Conservation (phyloP, 1,140 invertebrate genomes). For the Pseudomyrmex cubaensis region DNA sequence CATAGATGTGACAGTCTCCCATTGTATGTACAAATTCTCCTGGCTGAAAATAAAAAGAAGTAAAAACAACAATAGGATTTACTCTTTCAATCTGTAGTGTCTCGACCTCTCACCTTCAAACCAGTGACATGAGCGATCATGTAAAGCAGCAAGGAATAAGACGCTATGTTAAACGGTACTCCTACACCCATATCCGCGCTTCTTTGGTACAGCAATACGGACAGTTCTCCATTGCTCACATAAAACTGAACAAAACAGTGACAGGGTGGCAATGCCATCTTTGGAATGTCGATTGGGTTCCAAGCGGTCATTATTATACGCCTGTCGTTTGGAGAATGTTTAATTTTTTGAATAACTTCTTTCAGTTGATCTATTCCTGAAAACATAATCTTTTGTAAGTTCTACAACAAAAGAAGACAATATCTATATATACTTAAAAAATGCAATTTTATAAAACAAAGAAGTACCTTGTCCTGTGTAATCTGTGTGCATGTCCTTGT, state of each 20-base stretch:
- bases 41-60: slow-evolving; percentile 86
- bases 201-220: slow-evolving; percentile 98
- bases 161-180: slow-evolving; percentile 99
- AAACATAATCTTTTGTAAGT: slow-evolving; percentile 62
- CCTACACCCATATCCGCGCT: slow-evolving; percentile 99
- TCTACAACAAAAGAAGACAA: not conserved
- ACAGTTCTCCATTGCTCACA: slow-evolving; percentile 93
- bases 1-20: slow-evolving; percentile 98
- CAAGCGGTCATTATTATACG: slow-evolving; percentile 98
- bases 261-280: slow-evolving; percentile 99
- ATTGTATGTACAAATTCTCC: slow-evolving; percentile 98
- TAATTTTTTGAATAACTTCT: slow-evolving; percentile 94
- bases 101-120: slow-evolving; percentile 87
- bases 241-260: slow-evolving; percentile 98
- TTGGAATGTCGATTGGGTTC: slow-evolving; percentile 95
- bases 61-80: slow-evolving; percentile 23
- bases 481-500: slow-evolving; percentile 93
- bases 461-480: slow-evolving; percentile 94
- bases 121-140: slow-evolving; percentile 98
- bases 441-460: not conserved
- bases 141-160: slow-evolving; percentile 96
- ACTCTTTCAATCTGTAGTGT: too few relatives aligned
- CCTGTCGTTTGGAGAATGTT: slow-evolving; percentile 93
- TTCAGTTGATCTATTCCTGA: slow-evolving; percentile 94
- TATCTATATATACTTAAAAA: slow-evolving; percentile 78